phyloP scores from a whole-genome alignment of 35 echinoderm and acorn worm species.

The Heliocidaris erythrogramma region DNA sequence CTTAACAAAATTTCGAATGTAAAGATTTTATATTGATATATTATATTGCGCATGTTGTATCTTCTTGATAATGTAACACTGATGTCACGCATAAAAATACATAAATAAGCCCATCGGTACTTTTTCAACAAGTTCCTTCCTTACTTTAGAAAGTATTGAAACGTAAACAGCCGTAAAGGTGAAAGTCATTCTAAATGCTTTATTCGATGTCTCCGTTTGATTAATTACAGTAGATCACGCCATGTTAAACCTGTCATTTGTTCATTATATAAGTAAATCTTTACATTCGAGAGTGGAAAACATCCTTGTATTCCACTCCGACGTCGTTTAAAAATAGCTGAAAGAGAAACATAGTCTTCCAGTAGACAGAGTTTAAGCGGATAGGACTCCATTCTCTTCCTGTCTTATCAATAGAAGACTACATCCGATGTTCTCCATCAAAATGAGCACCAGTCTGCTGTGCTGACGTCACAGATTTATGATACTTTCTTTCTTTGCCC shows the following conservation, averaged over 20 bases:
- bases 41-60: not conserved
- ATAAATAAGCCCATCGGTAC: not conserved
- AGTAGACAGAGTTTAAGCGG: not conserved
- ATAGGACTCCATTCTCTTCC: not conserved
- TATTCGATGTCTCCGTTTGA: not conserved
- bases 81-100: not conserved
- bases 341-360: not conserved
- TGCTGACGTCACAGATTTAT: constrained; percentile 32
- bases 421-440: constrained; percentile 33
- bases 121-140: not conserved
- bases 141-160: not conserved
- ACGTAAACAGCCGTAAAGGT: not conserved
- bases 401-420: constrained; percentile 13
- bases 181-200: not conserved
- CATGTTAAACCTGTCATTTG: not conserved
- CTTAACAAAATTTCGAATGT: too few relatives aligned
- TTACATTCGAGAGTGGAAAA: not conserved
- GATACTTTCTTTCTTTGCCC: constrained; percentile 13
- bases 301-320: not conserved
- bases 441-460: constrained; percentile 20
- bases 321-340: not conserved
- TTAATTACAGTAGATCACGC: not conserved
- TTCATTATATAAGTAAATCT: not conserved
- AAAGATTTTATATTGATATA: too few relatives aligned
- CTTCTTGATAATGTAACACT: not conserved